Percentiles rank a stretch among this genome's conserved stretches.
Evolutionary conservation across 2,888 invertebrate genomes (phyloP).

Genomic region (Atethmia centrago): DNA sequence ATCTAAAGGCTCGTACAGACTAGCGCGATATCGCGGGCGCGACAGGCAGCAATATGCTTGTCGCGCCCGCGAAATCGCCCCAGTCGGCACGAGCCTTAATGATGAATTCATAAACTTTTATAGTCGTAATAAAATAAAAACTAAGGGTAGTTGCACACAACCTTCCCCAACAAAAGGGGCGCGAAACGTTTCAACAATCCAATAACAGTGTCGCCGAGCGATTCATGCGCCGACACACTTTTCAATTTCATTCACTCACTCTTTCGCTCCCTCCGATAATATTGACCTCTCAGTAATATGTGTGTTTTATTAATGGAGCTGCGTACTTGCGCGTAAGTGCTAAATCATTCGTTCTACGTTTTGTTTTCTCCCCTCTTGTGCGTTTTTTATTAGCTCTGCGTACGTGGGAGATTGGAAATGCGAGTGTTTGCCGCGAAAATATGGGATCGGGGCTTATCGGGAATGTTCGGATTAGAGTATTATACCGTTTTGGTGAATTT

Average conservation of each 20-base stretch:
- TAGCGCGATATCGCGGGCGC: too few relatives aligned
- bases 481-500: neutral
- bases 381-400: slow-evolving; percentile 62
- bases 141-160: slow-evolving; percentile 8
- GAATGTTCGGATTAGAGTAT: slow-evolving; percentile 18
- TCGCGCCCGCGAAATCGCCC: too few relatives aligned
- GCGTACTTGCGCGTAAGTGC: slow-evolving; percentile 69
- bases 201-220: slow-evolving; percentile 61
- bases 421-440: slow-evolving; percentile 48
- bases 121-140: slow-evolving; percentile 9
- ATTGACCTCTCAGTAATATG: slow-evolving; percentile 72
- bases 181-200: slow-evolving; percentile 56
- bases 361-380: slow-evolving; percentile 58
- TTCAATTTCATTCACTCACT: slow-evolving; percentile 70
- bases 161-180: slow-evolving; percentile 33
- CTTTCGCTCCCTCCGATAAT: slow-evolving; percentile 63
- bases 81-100: too few relatives aligned
- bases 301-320: slow-evolving; percentile 78
- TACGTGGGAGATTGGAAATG: slow-evolving; percentile 52
- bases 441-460: slow-evolving; percentile 27
- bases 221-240: slow-evolving; percentile 60
- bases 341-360: slow-evolving; percentile 71
- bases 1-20: too few relatives aligned
- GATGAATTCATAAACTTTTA: neutral
- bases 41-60: too few relatives aligned